Conservation (phyloP, 2,113 vertebrate species). For the Labeo rohita region DNA sequence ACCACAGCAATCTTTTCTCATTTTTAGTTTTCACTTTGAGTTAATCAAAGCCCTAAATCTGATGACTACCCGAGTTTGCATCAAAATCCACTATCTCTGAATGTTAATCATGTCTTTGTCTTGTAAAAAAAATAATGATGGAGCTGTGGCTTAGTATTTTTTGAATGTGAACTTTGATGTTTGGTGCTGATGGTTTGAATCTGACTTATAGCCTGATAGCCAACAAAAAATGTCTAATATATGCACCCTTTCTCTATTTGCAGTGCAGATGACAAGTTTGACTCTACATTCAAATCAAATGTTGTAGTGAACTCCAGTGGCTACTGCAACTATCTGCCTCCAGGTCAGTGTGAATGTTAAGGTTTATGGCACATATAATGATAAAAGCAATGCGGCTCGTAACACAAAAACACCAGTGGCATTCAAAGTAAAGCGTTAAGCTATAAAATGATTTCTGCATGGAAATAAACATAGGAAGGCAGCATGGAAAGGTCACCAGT, state of each 20-base stretch:
- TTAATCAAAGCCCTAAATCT: neutral
- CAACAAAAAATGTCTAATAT: neutral
- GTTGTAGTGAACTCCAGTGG: constrained; percentile 83
- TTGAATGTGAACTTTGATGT: neutral
- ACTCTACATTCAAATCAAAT: constrained; percentile 82
- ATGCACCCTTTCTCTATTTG: constrained; percentile 51
- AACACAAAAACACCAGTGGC: neutral
- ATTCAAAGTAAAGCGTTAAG: neutral
- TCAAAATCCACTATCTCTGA: neutral
- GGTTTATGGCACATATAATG: constrained; percentile 1
- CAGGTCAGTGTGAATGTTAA: constrained; percentile 69
- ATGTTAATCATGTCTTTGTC: constrained; percentile 1
- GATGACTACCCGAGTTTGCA: neutral
- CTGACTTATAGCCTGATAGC: neutral
- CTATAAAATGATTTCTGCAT: constrained; percentile 1
- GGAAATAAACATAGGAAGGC: neutral
- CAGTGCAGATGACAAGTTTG: constrained; percentile 84
- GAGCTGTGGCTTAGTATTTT: neutral
- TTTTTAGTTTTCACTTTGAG: constrained; percentile 5
- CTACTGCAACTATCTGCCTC: constrained; percentile 79
- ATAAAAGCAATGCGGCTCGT: constrained; percentile 6
- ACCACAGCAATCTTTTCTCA: neutral
- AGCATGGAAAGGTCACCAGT: neutral
- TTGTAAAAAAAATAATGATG: neutral
- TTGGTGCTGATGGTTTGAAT: neutral